Conservation (phyloP, 2,888 invertebrate genomes). For the Drosophila lutescens region DNA sequence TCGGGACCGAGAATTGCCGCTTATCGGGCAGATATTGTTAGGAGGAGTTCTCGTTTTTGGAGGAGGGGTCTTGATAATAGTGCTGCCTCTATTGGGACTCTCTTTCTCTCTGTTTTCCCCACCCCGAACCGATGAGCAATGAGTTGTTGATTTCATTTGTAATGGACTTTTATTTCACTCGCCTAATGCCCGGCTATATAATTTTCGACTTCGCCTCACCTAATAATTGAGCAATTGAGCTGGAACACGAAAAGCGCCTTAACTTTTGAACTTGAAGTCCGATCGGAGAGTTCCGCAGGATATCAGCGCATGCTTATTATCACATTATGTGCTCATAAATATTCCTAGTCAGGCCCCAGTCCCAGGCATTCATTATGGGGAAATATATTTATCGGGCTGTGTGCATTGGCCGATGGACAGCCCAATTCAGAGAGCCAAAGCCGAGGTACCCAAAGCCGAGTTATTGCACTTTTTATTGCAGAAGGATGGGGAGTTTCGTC, state of each 20-base stretch:
- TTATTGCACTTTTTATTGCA: constrained; percentile 53
- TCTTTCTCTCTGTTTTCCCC: neutral
- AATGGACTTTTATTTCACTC: constrained; percentile 80
- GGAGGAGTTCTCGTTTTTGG: constrained; percentile 16
- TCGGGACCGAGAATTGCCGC: constrained; percentile 54
- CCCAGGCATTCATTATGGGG: constrained; percentile 58
- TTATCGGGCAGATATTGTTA: constrained; percentile 41
- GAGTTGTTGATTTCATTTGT: constrained; percentile 81
- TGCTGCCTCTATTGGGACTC: constrained; percentile 41
- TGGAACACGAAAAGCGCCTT: constrained; percentile 80
- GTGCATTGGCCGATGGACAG: constrained; percentile 29
- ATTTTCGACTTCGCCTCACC: constrained; percentile 60
- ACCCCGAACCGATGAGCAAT: constrained; percentile 72
- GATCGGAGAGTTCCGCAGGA: constrained; percentile 72
- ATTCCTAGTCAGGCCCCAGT: constrained; percentile 66
- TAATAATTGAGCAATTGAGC: constrained; percentile 78
- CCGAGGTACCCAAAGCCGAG: constrained; percentile 3
- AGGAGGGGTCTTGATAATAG: constrained; percentile 53
- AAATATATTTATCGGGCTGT: constrained; percentile 48
- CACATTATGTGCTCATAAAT: constrained; percentile 76
- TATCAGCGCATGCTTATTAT: constrained; percentile 78
- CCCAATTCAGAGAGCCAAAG: constrained; percentile 36
- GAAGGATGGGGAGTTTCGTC: constrained; percentile 54
- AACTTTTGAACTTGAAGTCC: constrained; percentile 70
- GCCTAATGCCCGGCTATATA: constrained; percentile 70